Evolutionary conservation across 2,797 vertebrate genomes (phyloP), one percentile per base, ranked within the genome.

Genomic region (Discoglossus pictus): DNA sequence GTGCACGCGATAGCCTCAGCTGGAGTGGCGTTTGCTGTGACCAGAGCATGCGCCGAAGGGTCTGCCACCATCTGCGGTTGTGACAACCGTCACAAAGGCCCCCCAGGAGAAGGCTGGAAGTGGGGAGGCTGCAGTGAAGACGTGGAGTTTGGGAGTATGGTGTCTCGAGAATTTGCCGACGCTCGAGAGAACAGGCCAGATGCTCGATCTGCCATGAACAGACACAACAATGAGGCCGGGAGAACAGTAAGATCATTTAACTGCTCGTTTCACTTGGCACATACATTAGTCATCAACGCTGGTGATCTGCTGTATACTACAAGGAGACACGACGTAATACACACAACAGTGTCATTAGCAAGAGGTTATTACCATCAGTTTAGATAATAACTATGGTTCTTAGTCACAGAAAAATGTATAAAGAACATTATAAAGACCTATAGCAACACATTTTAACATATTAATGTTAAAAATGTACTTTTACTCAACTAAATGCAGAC

Each of bases 121-220:
- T 99, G 97, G 97, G 97, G 97, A 0, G 97, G 97, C 81, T 99
- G 97, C 87, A 98, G 97, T 0, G 96, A 99, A 77, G 96, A 99
- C 2, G 90, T 95, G 65, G 94, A 98, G 31, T 98, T 99, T 16
- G 97, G 97, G 5, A 94, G 90, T 75, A 98, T 94, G 94, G 97
- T 99, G 72, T 98, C 96, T 8, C 87, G 97, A 40, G 96, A 99
- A 79, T 99, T 99, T 18, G 97, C 95, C 0, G 97, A 99, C 0
- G 97, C 96, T 0, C 87, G 96, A 15, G 97, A 99, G 84, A 98
- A 98, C 86, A 83, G 97, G 1, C 96, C 94, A 0, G 97, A 99
- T 0, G 96, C 97, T 0, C 95, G 97, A 4, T 99, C 97, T 0
- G 96, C 96, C 34, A 99, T 99, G 97, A 99, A 99, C 82, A 90